These are phyloP conservation scores for Tupaia chinensis DNA, from an alignment of 2,113 vertebrate genomes.

Conservation along the genomic window DNA sequence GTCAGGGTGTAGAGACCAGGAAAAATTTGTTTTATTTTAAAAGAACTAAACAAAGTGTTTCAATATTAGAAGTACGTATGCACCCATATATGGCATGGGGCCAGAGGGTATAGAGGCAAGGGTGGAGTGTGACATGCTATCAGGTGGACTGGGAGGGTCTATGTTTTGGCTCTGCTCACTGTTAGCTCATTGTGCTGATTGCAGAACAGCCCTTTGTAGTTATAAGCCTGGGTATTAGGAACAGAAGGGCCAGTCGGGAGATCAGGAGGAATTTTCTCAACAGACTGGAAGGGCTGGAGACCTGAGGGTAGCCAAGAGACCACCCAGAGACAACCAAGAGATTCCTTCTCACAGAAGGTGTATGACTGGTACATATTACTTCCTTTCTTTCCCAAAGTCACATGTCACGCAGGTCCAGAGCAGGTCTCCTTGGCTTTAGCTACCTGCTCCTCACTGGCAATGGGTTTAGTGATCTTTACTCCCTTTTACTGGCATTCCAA, in stretches of 20 bases:
- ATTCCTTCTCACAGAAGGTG: not conserved
- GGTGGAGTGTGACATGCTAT: rapidly evolving
- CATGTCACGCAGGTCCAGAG: rapidly evolving
- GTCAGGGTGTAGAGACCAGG: not conserved
- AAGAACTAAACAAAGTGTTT: not conserved
- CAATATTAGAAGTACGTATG: not conserved
- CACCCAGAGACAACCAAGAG: not conserved
- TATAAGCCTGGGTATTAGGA: not conserved
- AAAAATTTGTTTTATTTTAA: not conserved
- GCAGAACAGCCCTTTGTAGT: not conserved
- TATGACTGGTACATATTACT: rapidly evolving
- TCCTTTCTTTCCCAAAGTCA: not conserved
- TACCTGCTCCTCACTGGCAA: too few species aligned
- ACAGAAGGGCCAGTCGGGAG: not conserved
- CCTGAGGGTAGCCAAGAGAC: not conserved
- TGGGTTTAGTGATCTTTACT: not conserved
- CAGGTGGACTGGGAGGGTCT: not conserved
- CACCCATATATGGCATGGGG: not conserved
- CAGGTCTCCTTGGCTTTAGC: too few species aligned
- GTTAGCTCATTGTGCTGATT: not conserved
- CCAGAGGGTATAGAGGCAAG: not conserved
- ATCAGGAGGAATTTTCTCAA: too few species aligned
- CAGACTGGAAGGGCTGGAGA: not conserved
- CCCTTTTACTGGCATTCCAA: not conserved
- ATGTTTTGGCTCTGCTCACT: not conserved